These are phyloP conservation scores for Drosophila neocordata DNA, from an alignment of 1,140 invertebrate genomes.

Conservation along the genomic window DNA sequence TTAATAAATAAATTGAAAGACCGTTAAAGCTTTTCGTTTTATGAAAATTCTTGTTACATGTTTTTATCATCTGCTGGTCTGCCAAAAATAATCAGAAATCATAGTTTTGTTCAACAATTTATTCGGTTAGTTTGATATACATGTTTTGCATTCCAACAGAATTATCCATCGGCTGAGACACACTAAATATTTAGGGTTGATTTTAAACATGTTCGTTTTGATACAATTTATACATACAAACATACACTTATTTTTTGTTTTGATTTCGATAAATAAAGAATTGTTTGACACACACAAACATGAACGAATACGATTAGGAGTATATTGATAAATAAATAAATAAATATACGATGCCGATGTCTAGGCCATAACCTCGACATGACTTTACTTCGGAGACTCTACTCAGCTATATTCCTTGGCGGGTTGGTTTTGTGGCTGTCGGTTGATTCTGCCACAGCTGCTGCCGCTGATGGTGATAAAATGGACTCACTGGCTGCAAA, in stretches of 20 bases:
- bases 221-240: conserved; percentile 19
- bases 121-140: conserved; percentile 20
- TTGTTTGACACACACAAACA: conserved; percentile 15
- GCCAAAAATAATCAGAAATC: neutral
- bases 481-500: conserved; percentile 5
- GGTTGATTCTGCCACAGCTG: neutral
- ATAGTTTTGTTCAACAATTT: conserved; percentile 19
- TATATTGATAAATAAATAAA: conserved; percentile 29
- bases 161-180: neutral
- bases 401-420: neutral
- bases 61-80: too few relatives aligned
- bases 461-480: neutral
- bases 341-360: conserved; percentile 10
- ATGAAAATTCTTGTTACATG: too few relatives aligned
- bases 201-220: conserved; percentile 13
- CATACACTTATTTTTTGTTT: conserved; percentile 3
- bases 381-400: neutral
- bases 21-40: too few relatives aligned
- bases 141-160: neutral
- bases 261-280: conserved; percentile 5
- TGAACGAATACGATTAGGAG: conserved; percentile 11
- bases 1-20: too few relatives aligned
- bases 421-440: neutral
- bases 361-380: neutral
- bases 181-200: neutral